These are phyloP conservation scores for Cephonodes hylas DNA, from an alignment of 2,888 invertebrate genomes.

Conservation along the genomic window DNA sequence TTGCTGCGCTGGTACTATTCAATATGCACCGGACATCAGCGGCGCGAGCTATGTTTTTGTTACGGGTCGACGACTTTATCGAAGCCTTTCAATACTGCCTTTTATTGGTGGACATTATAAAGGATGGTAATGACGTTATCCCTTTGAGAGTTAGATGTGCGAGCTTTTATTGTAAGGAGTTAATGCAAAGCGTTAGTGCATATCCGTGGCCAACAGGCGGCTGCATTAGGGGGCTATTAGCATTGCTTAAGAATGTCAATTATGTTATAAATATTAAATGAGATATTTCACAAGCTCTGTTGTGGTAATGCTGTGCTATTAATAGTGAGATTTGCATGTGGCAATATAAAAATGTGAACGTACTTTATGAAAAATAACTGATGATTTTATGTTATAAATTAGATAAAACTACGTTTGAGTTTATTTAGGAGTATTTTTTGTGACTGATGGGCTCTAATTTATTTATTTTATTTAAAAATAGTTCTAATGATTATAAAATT, in stretches of 20 bases:
- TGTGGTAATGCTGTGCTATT: not conserved
- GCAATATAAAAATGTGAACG: too few relatives aligned
- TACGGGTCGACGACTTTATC: conserved; percentile 42
- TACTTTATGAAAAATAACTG: too few relatives aligned
- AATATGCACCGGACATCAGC: conserved; percentile 60
- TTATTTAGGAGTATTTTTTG: too few relatives aligned
- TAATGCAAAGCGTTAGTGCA: conserved; percentile 1
- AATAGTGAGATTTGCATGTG: not conserved
- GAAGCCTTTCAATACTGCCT: conserved; percentile 14
- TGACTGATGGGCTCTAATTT: too few relatives aligned
- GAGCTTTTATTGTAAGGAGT: conserved; percentile 6
- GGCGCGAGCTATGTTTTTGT: conserved; percentile 46
- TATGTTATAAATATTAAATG: not conserved
- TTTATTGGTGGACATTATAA: conserved; percentile 16
- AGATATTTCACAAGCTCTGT: not conserved
- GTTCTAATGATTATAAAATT: too few relatives aligned
- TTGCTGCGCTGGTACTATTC: conserved; percentile 56
- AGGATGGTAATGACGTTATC: conserved; percentile 10
- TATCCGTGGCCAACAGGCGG: not conserved
- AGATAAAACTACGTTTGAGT: too few relatives aligned
- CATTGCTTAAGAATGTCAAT: not conserved
- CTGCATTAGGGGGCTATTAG: not conserved
- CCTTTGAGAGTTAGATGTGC: conserved; percentile 10
- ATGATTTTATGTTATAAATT: too few relatives aligned
- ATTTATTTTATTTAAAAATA: too few relatives aligned